Evolutionary conservation across 2,113 vertebrate species (phyloP).

Genomic region (Datnioides undecimradiatus): DNA sequence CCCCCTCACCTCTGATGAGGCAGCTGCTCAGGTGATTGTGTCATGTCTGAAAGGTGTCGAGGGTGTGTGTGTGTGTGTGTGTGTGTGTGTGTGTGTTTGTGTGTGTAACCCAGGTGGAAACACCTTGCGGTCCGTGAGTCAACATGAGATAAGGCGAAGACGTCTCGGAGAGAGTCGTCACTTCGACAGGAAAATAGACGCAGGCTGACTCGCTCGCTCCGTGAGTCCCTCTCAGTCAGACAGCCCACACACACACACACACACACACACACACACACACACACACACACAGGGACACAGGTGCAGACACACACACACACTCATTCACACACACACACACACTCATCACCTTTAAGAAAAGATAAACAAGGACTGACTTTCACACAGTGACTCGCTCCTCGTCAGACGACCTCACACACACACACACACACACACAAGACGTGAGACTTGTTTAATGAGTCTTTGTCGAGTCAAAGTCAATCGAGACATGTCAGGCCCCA

Average conservation of each 20-base stretch:
- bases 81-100: slow-evolving; percentile 29
- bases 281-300: slow-evolving; percentile 6
- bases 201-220: slow-evolving; percentile 15
- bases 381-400: background rate
- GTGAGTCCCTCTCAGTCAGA: background rate
- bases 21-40: slow-evolving; percentile 44
- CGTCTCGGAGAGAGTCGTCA: slow-evolving; percentile 39
- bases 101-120: slow-evolving; percentile 36
- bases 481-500: background rate
- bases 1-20: slow-evolving; percentile 2
- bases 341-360: background rate
- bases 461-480: background rate
- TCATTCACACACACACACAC: background rate
- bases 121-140: slow-evolving; percentile 49
- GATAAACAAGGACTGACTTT: slow-evolving; percentile 36
- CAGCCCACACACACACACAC: background rate
- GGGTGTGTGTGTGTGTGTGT: background rate
- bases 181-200: slow-evolving; percentile 31
- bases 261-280: slow-evolving; percentile 1
- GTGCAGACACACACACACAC: background rate
- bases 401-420: background rate
- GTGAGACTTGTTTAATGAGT: too few relatives aligned
- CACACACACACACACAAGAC: too few relatives aligned
- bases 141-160: slow-evolving; percentile 48
- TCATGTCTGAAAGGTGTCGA: slow-evolving; percentile 43